Percentiles rank a stretch among this genome's conserved stretches.
phyloP scores from a whole-genome alignment of 2,113 vertebrate genomes.

The Corythoichthys intestinalis region DNA sequence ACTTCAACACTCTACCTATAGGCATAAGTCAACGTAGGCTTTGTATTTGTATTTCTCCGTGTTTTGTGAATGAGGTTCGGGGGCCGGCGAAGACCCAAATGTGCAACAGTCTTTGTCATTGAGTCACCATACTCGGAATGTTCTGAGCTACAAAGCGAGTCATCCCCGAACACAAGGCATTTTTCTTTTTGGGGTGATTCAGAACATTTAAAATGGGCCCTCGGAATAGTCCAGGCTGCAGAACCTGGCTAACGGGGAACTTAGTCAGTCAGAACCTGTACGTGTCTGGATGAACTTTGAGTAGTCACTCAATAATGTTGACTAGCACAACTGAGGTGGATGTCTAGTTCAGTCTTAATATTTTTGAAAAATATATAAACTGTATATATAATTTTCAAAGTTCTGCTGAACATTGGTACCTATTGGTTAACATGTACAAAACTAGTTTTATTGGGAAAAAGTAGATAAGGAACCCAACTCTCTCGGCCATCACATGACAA shows the following conservation, averaged over 20 bases:
- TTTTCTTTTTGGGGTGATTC: conserved; percentile 18
- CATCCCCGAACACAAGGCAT: conserved; percentile 9
- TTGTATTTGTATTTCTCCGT: conserved; percentile 4
- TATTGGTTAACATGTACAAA: conserved; percentile 20
- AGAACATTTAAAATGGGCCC: conserved; percentile 18
- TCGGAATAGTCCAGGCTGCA: conserved; percentile 7
- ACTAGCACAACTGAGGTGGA: neutral
- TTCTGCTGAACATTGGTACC: neutral
- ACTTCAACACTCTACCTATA: conserved; percentile 12
- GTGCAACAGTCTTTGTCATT: conserved; percentile 7
- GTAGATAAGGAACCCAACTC: conserved; percentile 58
- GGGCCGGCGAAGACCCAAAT: neutral
- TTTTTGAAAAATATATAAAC: neutral
- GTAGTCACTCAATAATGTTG: neutral
- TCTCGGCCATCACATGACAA: conserved; percentile 64
- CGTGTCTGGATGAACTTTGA: conserved; percentile 33
- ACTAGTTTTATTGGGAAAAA: conserved; percentile 41
- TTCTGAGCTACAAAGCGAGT: conserved; percentile 13
- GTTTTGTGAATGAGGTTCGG: conserved; percentile 7
- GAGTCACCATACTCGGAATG: conserved; percentile 24
- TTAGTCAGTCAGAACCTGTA: conserved; percentile 52
- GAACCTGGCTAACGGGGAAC: conserved; percentile 27
- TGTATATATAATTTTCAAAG: too few species aligned
- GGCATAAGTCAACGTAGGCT: conserved; percentile 12
- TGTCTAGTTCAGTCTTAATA: neutral